phyloP scores from a whole-genome alignment of 1,140 invertebrate genomes.

The Bombus terrestris region DNA sequence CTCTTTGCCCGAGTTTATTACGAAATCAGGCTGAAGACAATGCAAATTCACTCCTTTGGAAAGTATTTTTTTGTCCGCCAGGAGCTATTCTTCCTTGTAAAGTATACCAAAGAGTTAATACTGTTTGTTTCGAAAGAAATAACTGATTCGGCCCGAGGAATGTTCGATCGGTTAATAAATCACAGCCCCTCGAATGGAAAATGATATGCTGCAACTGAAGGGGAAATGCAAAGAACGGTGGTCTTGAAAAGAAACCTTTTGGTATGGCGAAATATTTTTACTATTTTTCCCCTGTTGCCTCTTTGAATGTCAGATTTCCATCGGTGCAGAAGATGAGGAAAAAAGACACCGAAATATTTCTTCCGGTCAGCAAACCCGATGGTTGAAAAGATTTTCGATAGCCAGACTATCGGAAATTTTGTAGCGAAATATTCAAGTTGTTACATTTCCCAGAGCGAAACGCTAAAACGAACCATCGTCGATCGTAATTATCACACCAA shows the following conservation, averaged over 20 bases:
- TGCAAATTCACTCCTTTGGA: neutral
- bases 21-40: neutral
- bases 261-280: constrained; percentile 6
- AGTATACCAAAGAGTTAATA: neutral
- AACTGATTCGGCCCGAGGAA: neutral
- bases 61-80: neutral
- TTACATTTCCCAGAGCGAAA: neutral
- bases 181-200: neutral
- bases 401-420: constrained; percentile 34
- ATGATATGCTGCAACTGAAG: neutral
- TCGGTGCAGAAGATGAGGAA: constrained; percentile 9
- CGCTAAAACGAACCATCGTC: neutral
- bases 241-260: neutral
- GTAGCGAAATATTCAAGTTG: constrained; percentile 13
- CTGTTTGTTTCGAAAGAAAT: neutral
- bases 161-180: neutral
- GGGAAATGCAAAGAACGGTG: neutral
- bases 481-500: neutral
- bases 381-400: constrained; percentile 47
- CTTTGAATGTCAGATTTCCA: constrained; percentile 30
- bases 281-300: constrained; percentile 10
- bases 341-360: constrained; percentile 19
- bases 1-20: neutral
- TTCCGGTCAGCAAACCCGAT: constrained; percentile 42
- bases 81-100: neutral